A percentile compares a stretch with the other conserved stretches of the same genome.
These are phyloP conservation scores for Antitype chi DNA, from an alignment of 2,888 invertebrate genomes.

Conservation along the genomic window DNA sequence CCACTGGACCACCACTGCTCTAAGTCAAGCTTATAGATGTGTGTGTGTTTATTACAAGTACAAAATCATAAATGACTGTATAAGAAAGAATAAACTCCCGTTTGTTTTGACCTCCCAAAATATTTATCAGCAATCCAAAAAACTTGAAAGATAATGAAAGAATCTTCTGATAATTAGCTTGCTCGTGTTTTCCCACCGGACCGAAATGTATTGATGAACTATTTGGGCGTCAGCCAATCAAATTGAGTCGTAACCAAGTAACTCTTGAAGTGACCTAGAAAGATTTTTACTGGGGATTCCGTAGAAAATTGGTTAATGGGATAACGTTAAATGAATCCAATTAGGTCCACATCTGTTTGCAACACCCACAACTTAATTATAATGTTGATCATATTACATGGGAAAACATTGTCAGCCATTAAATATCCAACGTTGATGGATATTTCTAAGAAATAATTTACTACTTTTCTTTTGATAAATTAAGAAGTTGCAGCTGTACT, in stretches of 20 bases:
- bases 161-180: constrained; percentile 57
- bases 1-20: too few relatives aligned
- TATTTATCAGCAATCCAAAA: constrained; percentile 23
- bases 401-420: constrained; percentile 1
- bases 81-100: not conserved
- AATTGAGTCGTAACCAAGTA: constrained; percentile 48
- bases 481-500: not conserved
- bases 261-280: constrained; percentile 39
- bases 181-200: constrained; percentile 42
- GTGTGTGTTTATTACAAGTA: not conserved
- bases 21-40: too few relatives aligned
- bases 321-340: constrained; percentile 21
- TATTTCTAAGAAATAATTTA: constrained; percentile 20
- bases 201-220: constrained; percentile 61
- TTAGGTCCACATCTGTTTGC: constrained; percentile 17
- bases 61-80: not conserved
- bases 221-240: constrained; percentile 65
- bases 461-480: not conserved
- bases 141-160: constrained; percentile 33
- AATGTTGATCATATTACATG: constrained; percentile 21
- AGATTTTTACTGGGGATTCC: constrained; percentile 24
- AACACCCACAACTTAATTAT: constrained; percentile 7
- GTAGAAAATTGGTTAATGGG: constrained; percentile 14
- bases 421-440: not conserved
- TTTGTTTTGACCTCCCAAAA: not conserved